Evolutionary conservation across 2,113 vertebrate species (phyloP), one percentile per base, ranked within the genome.

Genomic region (Menura novaehollandiae): DNA sequence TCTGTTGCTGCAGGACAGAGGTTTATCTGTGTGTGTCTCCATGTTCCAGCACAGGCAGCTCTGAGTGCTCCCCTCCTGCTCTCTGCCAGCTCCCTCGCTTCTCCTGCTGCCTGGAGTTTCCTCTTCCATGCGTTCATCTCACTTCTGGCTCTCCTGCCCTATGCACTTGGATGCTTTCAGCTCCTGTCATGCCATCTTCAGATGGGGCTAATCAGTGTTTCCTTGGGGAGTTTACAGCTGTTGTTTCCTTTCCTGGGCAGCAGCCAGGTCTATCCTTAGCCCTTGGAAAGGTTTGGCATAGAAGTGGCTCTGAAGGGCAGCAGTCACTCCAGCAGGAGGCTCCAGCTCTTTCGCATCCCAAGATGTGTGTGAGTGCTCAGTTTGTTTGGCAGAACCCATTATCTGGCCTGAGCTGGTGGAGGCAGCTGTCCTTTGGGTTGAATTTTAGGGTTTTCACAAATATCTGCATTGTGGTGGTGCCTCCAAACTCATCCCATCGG

Each of bases 1-100:
- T 83, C 11, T 62, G 10, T 37, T 81, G 30, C 21, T 64, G 44
- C 52, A 67, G 55, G 59, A 35, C 33, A 21, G 33, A 59, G 43
- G 10, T 28, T 78, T 8, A 6, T 26, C 60, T 51, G 7, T 28
- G 55, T 9, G 0, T 0, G 2, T 28, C 14, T 28, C 43, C 28
- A 9, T 37, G 59, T 41, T 41, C 22, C 0, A 1, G 30, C 13
- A 2, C 0, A 2, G 21, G 21, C 56, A 37, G 18, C 43, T 6
- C 60, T 0, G 1, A 14, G 39, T 3, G 26, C 35, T 66, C 17
- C n/a, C 19, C 23, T 62, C 24, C 51, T 51, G 28, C 71, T 32
- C 8, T 17, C 79, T 74, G 52, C 51, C 41, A 26, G 16, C 30
- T 69, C 27, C 60, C 37, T 41, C 41, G 74, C 49, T 62, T 21